phyloP scores from a whole-genome alignment of 2,888 invertebrate genomes.

The Thera obeliscata region DNA sequence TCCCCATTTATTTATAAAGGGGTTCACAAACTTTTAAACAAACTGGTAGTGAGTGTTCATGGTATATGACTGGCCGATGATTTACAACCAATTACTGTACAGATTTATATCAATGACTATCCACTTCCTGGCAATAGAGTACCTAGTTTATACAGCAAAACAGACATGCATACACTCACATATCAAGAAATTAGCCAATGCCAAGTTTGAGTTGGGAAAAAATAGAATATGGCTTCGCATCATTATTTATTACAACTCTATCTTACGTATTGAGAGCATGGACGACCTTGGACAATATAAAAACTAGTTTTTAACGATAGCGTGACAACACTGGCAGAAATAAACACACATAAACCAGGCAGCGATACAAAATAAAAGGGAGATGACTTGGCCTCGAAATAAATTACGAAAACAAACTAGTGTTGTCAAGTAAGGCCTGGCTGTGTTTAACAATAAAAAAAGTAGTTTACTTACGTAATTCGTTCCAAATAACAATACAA shows the following conservation, averaged over 20 bases:
- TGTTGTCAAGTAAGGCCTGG: slow-evolving; percentile 34
- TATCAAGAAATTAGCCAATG: slow-evolving; percentile 56
- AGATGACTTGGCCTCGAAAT: slow-evolving; percentile 16
- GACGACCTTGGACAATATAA: slow-evolving; percentile 39
- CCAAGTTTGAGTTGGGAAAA: slow-evolving; percentile 50
- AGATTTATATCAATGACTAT: slow-evolving; percentile 18
- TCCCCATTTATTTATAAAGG: neutral
- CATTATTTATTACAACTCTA: slow-evolving; percentile 40
- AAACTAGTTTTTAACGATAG: slow-evolving; percentile 39
- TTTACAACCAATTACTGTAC: slow-evolving; percentile 14
- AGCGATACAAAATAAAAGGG: slow-evolving; percentile 13
- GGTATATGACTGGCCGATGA: neutral
- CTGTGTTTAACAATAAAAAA: slow-evolving; percentile 66
- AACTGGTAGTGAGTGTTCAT: neutral
- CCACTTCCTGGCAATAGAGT: slow-evolving; percentile 30
- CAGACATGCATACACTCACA: slow-evolving; percentile 38
- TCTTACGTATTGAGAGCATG: slow-evolving; percentile 20
- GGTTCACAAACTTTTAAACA: neutral
- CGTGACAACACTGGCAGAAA: slow-evolving; percentile 41
- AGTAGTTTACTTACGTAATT: slow-evolving; percentile 78
- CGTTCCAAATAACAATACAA: slow-evolving; percentile 73
- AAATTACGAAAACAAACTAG: slow-evolving; percentile 1
- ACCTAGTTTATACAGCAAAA: slow-evolving; percentile 22
- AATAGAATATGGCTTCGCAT: slow-evolving; percentile 61
- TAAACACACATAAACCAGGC: slow-evolving; percentile 33